phyloP scores from a whole-genome alignment of 2,888 invertebrate species.

The Luperina testacea region DNA sequence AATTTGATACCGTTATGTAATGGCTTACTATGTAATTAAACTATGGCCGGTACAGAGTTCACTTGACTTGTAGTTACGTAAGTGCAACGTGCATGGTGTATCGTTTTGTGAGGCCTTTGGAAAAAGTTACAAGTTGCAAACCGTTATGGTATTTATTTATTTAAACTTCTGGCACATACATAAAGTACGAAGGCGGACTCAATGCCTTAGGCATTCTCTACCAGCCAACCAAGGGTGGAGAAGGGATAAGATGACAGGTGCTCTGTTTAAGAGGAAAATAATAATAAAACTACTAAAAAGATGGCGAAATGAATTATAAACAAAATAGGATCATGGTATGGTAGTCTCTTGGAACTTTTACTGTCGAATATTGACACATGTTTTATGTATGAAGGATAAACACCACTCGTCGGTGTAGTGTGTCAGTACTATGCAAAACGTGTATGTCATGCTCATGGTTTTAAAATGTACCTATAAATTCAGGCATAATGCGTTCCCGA shows the following conservation, averaged over 20 bases:
- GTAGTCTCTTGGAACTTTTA: background rate
- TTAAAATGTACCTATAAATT: background rate
- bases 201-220: background rate
- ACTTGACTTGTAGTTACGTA: constrained; percentile 36
- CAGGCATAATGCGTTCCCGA: background rate
- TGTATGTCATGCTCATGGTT: background rate
- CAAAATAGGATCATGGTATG: background rate
- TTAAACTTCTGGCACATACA: background rate
- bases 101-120: background rate
- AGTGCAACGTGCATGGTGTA: constrained; percentile 1
- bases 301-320: background rate
- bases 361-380: background rate
- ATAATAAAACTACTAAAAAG: background rate
- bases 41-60: constrained; percentile 44
- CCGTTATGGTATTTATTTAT: background rate
- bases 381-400: background rate
- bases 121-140: background rate
- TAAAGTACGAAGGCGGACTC: background rate
- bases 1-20: constrained; percentile 51
- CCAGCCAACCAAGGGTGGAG: no score
- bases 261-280: background rate
- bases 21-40: constrained; percentile 35
- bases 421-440: background rate
- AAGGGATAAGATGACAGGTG: background rate
- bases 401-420: background rate